Conservation (phyloP, 2,797 vertebrate species). For the Heterohyrax brucei region DNA sequence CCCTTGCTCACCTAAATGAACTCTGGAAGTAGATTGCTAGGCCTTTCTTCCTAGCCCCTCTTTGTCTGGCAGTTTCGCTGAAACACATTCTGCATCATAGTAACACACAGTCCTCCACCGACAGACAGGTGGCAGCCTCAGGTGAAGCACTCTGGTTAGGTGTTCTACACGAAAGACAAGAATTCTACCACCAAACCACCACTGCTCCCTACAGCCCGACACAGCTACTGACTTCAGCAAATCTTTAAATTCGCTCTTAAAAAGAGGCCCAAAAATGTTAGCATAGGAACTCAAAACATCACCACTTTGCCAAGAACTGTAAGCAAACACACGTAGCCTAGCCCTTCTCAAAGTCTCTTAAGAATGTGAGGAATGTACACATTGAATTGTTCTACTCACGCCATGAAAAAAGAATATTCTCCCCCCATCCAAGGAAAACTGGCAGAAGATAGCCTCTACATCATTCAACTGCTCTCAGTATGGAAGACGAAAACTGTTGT, state of each 20-base stretch:
- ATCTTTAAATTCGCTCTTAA: not conserved
- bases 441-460: not conserved
- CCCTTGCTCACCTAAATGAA: not conserved
- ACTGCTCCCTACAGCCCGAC: not conserved
- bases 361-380: not conserved
- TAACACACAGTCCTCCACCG: no score
- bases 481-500: not conserved
- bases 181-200: not conserved
- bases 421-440: not conserved
- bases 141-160: not conserved
- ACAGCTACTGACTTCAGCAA: not conserved
- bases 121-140: no score
- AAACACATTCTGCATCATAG: no score
- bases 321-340: not conserved
- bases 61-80: not conserved
- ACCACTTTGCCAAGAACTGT: not conserved
- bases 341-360: not conserved
- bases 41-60: not conserved
- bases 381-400: not conserved
- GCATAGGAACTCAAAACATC: constrained; percentile 11
- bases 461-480: not conserved
- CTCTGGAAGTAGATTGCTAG: not conserved
- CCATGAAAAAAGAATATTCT: not conserved
- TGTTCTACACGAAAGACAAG: not conserved
- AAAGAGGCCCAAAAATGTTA: not conserved